Conservation (phyloP, 2,888 invertebrate species). For the Thera britannica region DNA sequence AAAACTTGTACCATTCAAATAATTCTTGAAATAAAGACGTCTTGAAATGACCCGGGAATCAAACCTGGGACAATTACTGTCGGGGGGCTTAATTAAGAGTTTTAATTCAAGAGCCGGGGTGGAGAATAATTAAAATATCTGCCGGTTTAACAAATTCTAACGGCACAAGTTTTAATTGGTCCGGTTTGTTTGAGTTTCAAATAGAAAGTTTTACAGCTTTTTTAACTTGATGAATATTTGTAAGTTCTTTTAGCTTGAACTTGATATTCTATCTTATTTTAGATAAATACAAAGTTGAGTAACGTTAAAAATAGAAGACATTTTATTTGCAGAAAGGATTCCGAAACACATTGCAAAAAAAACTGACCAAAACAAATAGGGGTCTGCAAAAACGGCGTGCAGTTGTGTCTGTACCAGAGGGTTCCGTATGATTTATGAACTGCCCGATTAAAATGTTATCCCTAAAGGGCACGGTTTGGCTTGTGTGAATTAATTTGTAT, state of each 20-base stretch:
- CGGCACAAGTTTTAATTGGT: slow-evolving; percentile 43
- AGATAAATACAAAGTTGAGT: not conserved
- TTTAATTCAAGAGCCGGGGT: slow-evolving; percentile 49
- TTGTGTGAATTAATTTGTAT: slow-evolving; percentile 7
- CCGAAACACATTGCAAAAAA: slow-evolving; percentile 40
- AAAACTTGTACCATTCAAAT: slow-evolving; percentile 42
- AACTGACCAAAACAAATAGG: slow-evolving; percentile 40
- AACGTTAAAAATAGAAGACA: no score
- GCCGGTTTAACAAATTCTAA: slow-evolving; percentile 53
- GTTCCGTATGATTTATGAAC: slow-evolving; percentile 68
- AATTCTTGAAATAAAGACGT: slow-evolving; percentile 43
- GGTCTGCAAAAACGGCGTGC: slow-evolving; percentile 49
- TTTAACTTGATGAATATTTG: not conserved
- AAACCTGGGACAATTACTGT: slow-evolving; percentile 47
- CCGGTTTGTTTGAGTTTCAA: slow-evolving; percentile 35
- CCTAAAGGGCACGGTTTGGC: slow-evolving; percentile 15
- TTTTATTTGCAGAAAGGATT: not conserved
- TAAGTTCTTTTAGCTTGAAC: not conserved
- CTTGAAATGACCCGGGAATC: slow-evolving; percentile 45
- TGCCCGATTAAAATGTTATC: slow-evolving; percentile 62
- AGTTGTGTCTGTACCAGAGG: slow-evolving; percentile 58
- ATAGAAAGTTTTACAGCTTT: slow-evolving; percentile 7
- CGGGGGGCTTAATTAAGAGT: slow-evolving; percentile 42
- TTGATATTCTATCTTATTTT: not conserved
- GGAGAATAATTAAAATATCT: slow-evolving; percentile 52